Base-by-base conservation (phyloP, 2,888 invertebrate species). In the Coelinius sp. region DNA sequence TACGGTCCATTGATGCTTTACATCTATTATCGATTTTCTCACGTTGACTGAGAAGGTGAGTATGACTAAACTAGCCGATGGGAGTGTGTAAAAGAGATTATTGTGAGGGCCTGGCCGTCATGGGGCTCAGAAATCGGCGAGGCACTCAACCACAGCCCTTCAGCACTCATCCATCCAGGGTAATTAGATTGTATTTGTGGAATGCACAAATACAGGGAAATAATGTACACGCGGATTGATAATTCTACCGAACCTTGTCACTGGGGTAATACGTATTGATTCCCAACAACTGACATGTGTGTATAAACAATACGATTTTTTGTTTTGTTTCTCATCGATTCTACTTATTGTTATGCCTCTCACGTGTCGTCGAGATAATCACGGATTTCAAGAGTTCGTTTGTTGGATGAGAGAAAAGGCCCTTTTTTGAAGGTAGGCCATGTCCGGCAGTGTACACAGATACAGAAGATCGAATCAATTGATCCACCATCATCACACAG, bases 351-450 rank as follows among this genome's bases (percentile, higher is more conserved):
- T 56, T 35, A 14, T 22, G 10, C 14, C 2, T 59, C 17, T 59
- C 31, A 59, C 20, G 31, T 20, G 31, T 31, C 31, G 25, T 35
- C 52, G 53, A 53, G 38, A 17, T 67, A 5, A 67, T 77, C 66
- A 62, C 72, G 64, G 70, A 77, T 77, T 74, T 72, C 73, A 75
- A 49, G 63, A 74, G 52, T 68, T 68, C 49, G 53, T 71, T 68
- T 70, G 25, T 68, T 67, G 71, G 68, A 72, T 71, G 75, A 72
- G n/a, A 75, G 73, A 74, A 67, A 76, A 80, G 79, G 80, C 77
- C 78, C 79, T 75, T 76, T 71, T 70, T 73, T 76, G 24, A 20
- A 17, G 73, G 70, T 82, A 83, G 82, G 82, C 82, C 82, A 82
- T 76, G 76, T 77, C 76, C 76, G 81, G 82, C 82, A 82, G 82